Conservation (phyloP, 2,797 vertebrate genomes). For the Silurus aristotelis region DNA sequence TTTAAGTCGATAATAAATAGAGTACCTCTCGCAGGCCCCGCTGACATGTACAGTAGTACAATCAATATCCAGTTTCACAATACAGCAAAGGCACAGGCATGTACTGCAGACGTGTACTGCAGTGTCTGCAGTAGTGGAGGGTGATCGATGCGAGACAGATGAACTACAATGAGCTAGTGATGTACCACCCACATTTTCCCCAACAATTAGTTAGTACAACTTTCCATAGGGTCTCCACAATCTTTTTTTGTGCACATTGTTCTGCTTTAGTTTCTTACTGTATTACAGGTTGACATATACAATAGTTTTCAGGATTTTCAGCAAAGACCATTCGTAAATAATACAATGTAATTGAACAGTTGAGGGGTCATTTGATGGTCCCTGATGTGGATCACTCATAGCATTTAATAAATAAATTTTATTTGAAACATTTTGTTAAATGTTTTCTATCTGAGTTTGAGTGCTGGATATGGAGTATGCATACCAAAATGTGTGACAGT, state of each 20-base stretch:
- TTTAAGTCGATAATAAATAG: slow-evolving; percentile 83
- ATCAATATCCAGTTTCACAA: slow-evolving; percentile 80
- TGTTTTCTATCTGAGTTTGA: slow-evolving; percentile 52
- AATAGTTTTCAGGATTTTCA: slow-evolving; percentile 4
- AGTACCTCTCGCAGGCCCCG: slow-evolving; percentile 73
- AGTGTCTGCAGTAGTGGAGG: slow-evolving; percentile 62
- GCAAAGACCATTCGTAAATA: background rate
- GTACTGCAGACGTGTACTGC: slow-evolving; percentile 70
- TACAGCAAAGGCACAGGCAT: slow-evolving; percentile 84
- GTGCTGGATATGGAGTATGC: slow-evolving; percentile 49
- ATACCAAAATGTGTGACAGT: slow-evolving; percentile 52
- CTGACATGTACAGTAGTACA: slow-evolving; percentile 73
- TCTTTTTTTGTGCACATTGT: background rate
- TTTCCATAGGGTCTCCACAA: background rate
- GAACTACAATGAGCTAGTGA: slow-evolving; percentile 39
- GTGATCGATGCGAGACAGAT: slow-evolving; percentile 22
- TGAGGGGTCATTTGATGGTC: slow-evolving; percentile 35
- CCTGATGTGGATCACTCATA: slow-evolving; percentile 24
- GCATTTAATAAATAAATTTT: slow-evolving; percentile 16
- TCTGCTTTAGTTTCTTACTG: background rate
- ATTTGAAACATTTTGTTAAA: slow-evolving; percentile 29
- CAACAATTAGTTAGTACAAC: background rate
- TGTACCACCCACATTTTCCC: background rate
- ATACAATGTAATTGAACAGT: slow-evolving; percentile 31
- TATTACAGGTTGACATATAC: slow-evolving; percentile 11